Base-by-base conservation (phyloP, 2,797 vertebrate species). In the Gobionotothen gibberifrons region DNA sequence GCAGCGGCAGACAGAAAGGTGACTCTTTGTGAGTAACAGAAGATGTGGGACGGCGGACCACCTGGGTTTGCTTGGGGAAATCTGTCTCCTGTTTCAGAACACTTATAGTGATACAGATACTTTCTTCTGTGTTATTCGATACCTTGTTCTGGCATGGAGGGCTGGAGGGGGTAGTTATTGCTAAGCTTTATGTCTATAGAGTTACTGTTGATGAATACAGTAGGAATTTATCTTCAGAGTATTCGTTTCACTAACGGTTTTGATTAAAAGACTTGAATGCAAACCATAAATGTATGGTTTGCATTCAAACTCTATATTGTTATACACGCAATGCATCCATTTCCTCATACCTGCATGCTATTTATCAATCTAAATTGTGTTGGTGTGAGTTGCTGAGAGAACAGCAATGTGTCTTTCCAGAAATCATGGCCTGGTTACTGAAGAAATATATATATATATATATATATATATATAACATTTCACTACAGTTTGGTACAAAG, bases 11-110 rank as follows among this genome's bases (percentile, higher is more conserved):
- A 84, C 76, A 79, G 55, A 75, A 79, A 87, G 78, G 58, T 74
- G 77, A 73, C 85, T 62, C 90, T 85, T 85, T 72, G 72, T 48
- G 56, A 81, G 51, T 42, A 79, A 85, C 68, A 79, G 73, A 76
- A 71, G 73, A 76, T 2, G 19, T 70, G 51, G 22, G 78, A 78
- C 68, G 65, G 63, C 53, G 85, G 88, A 91, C 83, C 90, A 92
- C 88, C 86, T 86, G 87, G 86, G 80, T 84, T 75, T 74, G 69
- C 85, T 86, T 75, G 76, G 40, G 63, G 81, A 87, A 85, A 81
- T 81, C 68, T 78, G 86, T 89, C 79, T 88, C 79, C 57, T 85
- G 77, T 89, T 91, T 84, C 87, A 85, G 81, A 87, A 68, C 73
- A 84, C 74, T 85, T 76, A 76, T 17, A n/a, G 16, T 43, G 46